Evolutionary conservation across 2,113 vertebrate species (phyloP), one percentile per base, ranked within the genome.

Genomic region (Ophiodon elongatus): DNA sequence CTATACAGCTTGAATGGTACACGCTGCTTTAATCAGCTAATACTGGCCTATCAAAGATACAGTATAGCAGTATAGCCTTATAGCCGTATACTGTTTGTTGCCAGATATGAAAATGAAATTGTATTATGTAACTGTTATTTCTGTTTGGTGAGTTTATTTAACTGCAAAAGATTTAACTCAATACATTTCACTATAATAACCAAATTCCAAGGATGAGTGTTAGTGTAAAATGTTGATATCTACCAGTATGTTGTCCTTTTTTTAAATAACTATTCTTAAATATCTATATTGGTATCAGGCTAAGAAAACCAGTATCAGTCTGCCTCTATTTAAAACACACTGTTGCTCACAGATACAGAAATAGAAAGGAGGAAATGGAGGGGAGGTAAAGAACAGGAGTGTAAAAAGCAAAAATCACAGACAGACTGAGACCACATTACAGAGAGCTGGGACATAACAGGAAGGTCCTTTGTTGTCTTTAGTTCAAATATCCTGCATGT

Each of bases 401-500:
- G 74, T 43, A 81, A 87, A 88, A 79, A 78, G 23, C 29, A 78
- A 68, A 86, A 81, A 76, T 78, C 56, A 73, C 75, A 88, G 52
- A 41, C 54, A 75, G 39, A 74, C 75, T 63, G 50, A 77, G 74
- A 87, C 82, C 31, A 78, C 77, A 68, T 67, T 62, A 82, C n/a
- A 66, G 39, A 65, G 63, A 77, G 71, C 63, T 45, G 56, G 79
- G 77, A 56, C 73, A 78, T 64, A 91, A 88, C 93, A 94, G 92
- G 91, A 95, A 94, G 82, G 80, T 39, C 75, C 85, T 91, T 83
- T 93, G 83, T 90, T 92, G 77, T 73, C 81, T 91, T 81, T 43
- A 79, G 84, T 90, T 88, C 85, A 90, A 92, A 92, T 88, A 89
- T 76, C 41, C 77, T 77, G 73, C 83, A 66, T 88, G 82, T 65